These are phyloP conservation scores for Polypedilum vanderplanki DNA, from an alignment of 1,140 invertebrate species.

Conservation along the genomic window DNA sequence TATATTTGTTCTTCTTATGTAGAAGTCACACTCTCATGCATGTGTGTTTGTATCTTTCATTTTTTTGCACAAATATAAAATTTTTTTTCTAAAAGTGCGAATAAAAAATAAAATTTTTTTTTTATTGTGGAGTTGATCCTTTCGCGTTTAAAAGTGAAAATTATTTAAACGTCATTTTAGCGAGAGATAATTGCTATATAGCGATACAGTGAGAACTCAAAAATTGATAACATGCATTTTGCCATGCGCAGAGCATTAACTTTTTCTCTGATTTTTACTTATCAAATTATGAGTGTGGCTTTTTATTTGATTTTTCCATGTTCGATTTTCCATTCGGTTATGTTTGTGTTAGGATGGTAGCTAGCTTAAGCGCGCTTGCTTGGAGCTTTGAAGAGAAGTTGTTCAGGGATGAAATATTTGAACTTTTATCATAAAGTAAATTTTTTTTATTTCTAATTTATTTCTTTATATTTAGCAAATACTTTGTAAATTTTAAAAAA, in stretches of 20 bases:
- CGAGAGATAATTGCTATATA: slow-evolving; percentile 24
- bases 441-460: too few relatives aligned
- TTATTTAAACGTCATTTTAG: slow-evolving; percentile 19
- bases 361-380: slow-evolving; percentile 17
- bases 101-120: neutral
- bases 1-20: neutral
- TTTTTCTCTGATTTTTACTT: slow-evolving; percentile 26
- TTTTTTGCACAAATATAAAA: neutral
- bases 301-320: slow-evolving; percentile 29
- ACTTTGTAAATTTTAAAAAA: too few relatives aligned
- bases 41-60: neutral
- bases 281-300: slow-evolving; percentile 29
- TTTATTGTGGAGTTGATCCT: neutral
- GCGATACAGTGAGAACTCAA: neutral
- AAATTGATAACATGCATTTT: neutral
- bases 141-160: neutral
- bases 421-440: neutral
- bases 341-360: neutral
- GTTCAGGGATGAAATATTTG: neutral
- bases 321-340: slow-evolving; percentile 10
- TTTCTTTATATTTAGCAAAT: too few relatives aligned
- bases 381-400: neutral
- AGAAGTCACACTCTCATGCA: neutral
- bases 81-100: neutral
- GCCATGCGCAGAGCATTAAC: slow-evolving; percentile 17